These are phyloP conservation scores for Cephalotes varians DNA, from an alignment of 2,888 invertebrate genomes.

Conservation along the genomic window DNA sequence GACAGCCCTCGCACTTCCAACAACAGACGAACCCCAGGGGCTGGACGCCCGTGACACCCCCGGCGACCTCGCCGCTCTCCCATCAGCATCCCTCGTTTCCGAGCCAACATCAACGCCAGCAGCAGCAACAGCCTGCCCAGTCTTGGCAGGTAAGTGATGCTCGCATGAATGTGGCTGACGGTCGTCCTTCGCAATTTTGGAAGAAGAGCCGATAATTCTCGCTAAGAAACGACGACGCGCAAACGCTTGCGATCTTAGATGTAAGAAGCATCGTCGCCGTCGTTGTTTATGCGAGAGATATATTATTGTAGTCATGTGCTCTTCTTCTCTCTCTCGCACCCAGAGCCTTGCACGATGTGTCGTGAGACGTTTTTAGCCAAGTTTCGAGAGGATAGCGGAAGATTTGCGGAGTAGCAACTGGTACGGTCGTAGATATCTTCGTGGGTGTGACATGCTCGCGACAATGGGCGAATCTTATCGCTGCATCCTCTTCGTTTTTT, in stretches of 20 bases:
- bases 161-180: constrained; percentile 58
- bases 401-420: constrained; percentile 27
- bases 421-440: constrained; percentile 8
- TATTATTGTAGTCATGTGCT: neutral
- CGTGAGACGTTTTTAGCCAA: constrained; percentile 9
- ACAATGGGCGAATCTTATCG: neutral
- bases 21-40: constrained; percentile 75
- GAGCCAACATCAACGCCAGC: constrained; percentile 52
- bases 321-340: neutral
- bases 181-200: constrained; percentile 39
- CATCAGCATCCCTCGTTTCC: constrained; percentile 65
- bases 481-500: constrained; percentile 50
- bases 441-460: neutral
- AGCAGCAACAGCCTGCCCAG: constrained; percentile 56
- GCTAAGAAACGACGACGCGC: neutral
- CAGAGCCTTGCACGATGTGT: neutral
- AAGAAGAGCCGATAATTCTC: neutral
- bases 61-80: constrained; percentile 85
- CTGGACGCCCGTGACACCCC: constrained; percentile 86
- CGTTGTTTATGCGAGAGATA: constrained; percentile 11
- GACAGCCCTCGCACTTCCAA: constrained; percentile 81
- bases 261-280: neutral
- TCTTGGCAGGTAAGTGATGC: constrained; percentile 73
- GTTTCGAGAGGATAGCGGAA: constrained; percentile 6
- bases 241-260: neutral